phyloP scores from a whole-genome alignment of 2,888 invertebrate species.

The Volucella bombylans region DNA sequence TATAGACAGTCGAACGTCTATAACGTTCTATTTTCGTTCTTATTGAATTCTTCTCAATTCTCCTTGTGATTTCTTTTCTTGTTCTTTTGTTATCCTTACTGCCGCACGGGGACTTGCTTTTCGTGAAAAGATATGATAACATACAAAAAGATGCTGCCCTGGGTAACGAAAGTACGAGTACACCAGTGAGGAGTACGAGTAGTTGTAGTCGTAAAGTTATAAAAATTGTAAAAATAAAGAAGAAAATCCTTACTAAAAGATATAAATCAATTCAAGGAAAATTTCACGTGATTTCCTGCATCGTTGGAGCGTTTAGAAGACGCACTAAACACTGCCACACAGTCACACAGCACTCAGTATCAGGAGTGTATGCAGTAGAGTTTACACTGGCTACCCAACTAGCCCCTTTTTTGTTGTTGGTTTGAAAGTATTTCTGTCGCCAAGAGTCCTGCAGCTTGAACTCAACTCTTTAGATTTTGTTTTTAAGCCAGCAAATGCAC shows the following conservation, averaged over 20 bases:
- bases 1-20: conserved; percentile 47
- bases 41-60: conserved; percentile 66
- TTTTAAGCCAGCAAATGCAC: conserved; percentile 50
- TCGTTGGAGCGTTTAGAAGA: conserved; percentile 72
- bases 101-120: neutral
- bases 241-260: conserved; percentile 51
- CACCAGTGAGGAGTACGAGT: conserved; percentile 20
- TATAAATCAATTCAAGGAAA: conserved; percentile 72
- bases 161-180: neutral
- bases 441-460: conserved; percentile 45
- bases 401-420: conserved; percentile 7
- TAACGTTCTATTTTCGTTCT: conserved; percentile 63
- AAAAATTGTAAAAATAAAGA: neutral
- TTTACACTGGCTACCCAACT: conserved; percentile 49
- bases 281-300: conserved; percentile 74
- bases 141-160: conserved; percentile 26
- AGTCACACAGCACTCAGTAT: conserved; percentile 17
- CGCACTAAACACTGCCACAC: conserved; percentile 54
- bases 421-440: conserved; percentile 64
- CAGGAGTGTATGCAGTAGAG: conserved; percentile 15
- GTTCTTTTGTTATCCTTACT: neutral
- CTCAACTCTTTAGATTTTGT: conserved; percentile 46
- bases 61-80: conserved; percentile 16
- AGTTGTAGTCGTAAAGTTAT: conserved; percentile 43
- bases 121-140: conserved; percentile 18